Base-by-base conservation (phyloP, 2,888 invertebrate genomes). In the Clepsis dumicolana region DNA sequence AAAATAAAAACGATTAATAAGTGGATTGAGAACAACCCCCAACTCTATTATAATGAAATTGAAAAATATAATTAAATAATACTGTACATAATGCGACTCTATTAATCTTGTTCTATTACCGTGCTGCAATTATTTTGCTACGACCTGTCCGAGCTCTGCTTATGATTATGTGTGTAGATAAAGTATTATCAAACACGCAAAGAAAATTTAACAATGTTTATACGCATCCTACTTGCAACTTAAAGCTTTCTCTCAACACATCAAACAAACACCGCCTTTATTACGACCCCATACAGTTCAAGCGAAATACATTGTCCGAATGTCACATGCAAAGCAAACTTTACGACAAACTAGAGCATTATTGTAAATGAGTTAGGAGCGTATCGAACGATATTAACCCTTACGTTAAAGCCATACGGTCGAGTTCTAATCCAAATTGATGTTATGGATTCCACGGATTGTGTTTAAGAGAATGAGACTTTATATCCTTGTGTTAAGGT, bases 321-420 rank as follows among this genome's bases (percentile, higher is more conserved):
- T 32, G 48, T 65, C 29, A 21, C 44, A 44, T 27, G 60, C 60
- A 54, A 66, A 53, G 38, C 21, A n/a, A 50, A 65, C 50, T 65
- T 59, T 38, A 60, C 44, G 35, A 57, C 38, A 38, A 41, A 48
- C 44, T 12, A 18, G 14, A 59, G 27, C 52, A 52, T 60, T 59
- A 60, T 59, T 50, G 24, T 44, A 54, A 65, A 54, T 65, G 24
- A 65, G 44, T 65, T 53, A 44, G 48, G 18, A 25, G 8, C 2
- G 14, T 16, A 5, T n/a, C 29, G 5, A n/a, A 24, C 52, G 27
- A 44, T 21, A 8, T 14, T 4, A 18, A 5, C 29, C 50, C 27
- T 18, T 54, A 2, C 14, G 4, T 12, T 4, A 7, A 53, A 24
- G 48, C 21, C 12, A 56, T 27, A 66, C 7, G 27, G 56, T 48